Percentiles rank a stretch among this genome's conserved stretches.
These are phyloP conservation scores for Vireo altiloquus DNA, from an alignment of 2,113 vertebrate species.

Conservation along the genomic window DNA sequence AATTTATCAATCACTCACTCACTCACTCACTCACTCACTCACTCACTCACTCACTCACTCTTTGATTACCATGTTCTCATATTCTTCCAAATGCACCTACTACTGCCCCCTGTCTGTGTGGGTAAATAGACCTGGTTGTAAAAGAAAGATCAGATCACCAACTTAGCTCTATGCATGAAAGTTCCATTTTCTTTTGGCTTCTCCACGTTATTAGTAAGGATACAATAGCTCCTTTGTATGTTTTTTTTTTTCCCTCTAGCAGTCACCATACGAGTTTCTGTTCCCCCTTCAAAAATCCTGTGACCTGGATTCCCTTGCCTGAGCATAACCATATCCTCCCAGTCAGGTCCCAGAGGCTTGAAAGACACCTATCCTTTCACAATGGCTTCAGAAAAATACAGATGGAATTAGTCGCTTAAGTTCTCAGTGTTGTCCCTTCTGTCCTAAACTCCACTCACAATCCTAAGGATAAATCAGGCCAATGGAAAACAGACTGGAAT, in stretches of 20 bases:
- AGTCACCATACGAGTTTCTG: neutral
- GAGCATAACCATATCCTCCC: neutral
- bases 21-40: neutral
- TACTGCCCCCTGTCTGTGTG: neutral
- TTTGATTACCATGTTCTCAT: neutral
- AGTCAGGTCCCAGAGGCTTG: rapidly evolving
- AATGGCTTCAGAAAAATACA: neutral
- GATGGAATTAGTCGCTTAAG: neutral
- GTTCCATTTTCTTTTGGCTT: neutral
- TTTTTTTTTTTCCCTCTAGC: neutral
- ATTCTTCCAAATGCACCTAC: neutral
- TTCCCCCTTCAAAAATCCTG: neutral
- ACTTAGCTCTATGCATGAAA: neutral
- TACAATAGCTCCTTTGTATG: neutral
- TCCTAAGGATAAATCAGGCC: neutral
- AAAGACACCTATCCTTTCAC: neutral
- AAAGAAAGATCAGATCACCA: neutral
- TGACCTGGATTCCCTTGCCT: neutral
- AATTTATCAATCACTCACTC: neutral
- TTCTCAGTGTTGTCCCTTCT: neutral
- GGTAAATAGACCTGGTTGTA: neutral
- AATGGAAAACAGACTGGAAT: neutral
- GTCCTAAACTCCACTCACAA: neutral
- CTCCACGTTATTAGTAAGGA: neutral
- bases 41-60: neutral